These are phyloP conservation scores for Pangasianodon hypophthalmus DNA, from an alignment of 2,113 vertebrate species.

Conservation along the genomic window DNA sequence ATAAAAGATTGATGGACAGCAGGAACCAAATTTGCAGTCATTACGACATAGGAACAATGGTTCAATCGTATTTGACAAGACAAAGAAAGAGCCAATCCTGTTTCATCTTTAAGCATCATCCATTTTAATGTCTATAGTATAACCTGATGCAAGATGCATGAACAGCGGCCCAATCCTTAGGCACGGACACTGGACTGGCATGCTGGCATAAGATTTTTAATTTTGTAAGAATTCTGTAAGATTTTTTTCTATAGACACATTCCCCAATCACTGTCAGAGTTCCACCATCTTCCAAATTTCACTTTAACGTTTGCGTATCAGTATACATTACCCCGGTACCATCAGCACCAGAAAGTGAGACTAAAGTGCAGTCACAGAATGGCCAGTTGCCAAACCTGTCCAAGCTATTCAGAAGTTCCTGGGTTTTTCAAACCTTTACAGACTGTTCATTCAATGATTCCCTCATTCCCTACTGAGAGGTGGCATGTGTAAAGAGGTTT, in stretches of 20 bases:
- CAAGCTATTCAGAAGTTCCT: background rate
- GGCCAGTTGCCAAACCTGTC: background rate
- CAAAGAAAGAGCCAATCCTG: background rate
- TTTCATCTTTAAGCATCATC: background rate
- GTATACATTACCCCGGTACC: background rate
- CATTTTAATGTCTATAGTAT: background rate
- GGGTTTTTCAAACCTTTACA: background rate
- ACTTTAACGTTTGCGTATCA: background rate
- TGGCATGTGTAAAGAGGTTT: background rate
- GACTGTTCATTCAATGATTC: background rate
- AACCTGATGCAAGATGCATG: background rate
- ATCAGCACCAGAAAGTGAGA: background rate
- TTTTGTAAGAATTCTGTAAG: background rate
- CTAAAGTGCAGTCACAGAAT: background rate
- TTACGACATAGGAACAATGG: background rate
- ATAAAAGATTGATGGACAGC: background rate
- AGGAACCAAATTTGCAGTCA: background rate
- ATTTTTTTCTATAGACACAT: background rate
- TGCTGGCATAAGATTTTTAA: background rate
- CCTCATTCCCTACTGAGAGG: background rate
- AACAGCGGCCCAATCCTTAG: background rate
- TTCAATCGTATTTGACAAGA: background rate
- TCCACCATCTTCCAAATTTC: background rate
- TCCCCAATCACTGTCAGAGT: background rate
- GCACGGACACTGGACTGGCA: background rate